Evolutionary conservation across 2,113 vertebrate species (phyloP).

Genomic region (Callipepla squamata): DNA sequence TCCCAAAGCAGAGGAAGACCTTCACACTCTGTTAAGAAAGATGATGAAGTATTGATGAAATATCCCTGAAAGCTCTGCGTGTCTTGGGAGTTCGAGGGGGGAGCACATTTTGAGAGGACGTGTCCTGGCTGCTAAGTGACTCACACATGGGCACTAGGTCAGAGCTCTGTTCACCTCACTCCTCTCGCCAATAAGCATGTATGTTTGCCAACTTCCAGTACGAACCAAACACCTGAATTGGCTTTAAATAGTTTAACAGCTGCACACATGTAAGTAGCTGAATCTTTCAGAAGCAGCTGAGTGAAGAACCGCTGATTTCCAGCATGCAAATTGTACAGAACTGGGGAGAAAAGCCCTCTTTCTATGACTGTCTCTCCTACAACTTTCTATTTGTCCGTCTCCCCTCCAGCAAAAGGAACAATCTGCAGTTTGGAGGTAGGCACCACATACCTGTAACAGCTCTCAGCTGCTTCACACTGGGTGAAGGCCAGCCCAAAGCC

Average conservation of each 20-base stretch:
- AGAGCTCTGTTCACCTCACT: background rate
- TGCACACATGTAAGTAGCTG: background rate
- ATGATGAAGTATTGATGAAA: background rate
- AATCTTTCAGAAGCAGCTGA: background rate
- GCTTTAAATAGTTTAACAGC: slow-evolving; percentile 28
- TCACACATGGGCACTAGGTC: rapidly evolving
- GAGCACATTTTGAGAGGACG: background rate
- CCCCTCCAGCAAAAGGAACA: background rate
- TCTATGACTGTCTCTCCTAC: background rate
- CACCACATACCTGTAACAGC: background rate
- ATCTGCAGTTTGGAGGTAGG: background rate
- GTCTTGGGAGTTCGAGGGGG: background rate
- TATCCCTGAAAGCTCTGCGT: background rate
- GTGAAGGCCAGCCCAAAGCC: background rate
- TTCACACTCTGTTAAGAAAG: background rate
- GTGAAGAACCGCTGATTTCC: background rate
- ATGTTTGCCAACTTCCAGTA: background rate
- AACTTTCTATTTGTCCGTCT: background rate
- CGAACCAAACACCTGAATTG: background rate
- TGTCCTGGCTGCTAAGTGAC: background rate
- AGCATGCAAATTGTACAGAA: slow-evolving; percentile 30
- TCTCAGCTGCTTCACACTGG: background rate
- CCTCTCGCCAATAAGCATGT: background rate
- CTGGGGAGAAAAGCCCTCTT: background rate
- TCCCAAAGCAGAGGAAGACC: background rate